Evolutionary conservation across 2,797 vertebrate genomes (phyloP).

Genomic region (Anabas testudineus): DNA sequence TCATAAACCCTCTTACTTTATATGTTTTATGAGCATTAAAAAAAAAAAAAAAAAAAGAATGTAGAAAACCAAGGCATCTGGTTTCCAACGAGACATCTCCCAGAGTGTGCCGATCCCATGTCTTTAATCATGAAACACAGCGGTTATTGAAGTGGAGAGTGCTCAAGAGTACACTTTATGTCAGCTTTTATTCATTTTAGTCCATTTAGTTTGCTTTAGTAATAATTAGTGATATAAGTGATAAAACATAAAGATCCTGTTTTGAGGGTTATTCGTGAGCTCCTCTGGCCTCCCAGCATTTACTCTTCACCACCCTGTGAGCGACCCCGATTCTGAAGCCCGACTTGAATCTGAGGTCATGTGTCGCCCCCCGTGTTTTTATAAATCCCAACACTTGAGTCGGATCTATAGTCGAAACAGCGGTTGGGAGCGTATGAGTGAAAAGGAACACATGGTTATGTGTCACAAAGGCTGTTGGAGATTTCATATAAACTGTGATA

Average conservation of each 20-base stretch:
- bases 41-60: not conserved
- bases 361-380: constrained; percentile 33
- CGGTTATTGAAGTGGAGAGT: not conserved
- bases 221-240: constrained; percentile 12
- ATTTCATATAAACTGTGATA: constrained; percentile 54
- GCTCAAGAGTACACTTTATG: constrained; percentile 1
- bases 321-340: constrained; percentile 42
- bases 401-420: constrained; percentile 42
- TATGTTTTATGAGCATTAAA: not conserved
- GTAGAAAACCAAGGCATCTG: constrained; percentile 44
- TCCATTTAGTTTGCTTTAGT: constrained; percentile 23
- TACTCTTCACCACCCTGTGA: constrained; percentile 14
- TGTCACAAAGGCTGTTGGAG: constrained; percentile 47
- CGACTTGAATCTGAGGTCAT: constrained; percentile 35
- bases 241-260: constrained; percentile 23
- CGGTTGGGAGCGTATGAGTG: constrained; percentile 26
- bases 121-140: not conserved
- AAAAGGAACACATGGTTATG: constrained; percentile 56
- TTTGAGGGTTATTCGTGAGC: constrained; percentile 1
- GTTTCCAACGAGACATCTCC: constrained; percentile 39
- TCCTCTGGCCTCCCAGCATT: not conserved
- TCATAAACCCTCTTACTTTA: constrained; percentile 25
- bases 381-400: constrained; percentile 39
- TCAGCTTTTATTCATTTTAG: constrained; percentile 24
- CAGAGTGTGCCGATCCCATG: not conserved